Base-by-base conservation (phyloP, 2,113 vertebrate species). In the Camelus dromedarius region DNA sequence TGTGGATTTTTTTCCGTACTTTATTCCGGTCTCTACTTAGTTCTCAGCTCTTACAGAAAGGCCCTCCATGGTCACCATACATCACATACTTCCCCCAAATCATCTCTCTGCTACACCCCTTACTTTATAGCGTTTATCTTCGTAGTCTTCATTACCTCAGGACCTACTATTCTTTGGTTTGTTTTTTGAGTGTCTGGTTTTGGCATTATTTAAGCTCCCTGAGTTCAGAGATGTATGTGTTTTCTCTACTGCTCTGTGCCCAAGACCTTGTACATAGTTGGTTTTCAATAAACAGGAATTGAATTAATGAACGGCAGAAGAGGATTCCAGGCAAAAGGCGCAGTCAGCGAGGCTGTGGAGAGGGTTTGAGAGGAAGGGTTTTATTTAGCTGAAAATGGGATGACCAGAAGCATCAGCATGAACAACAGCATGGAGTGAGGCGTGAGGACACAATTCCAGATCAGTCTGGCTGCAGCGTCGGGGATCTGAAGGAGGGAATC, bases 71-170 rank as follows among this genome's bases (percentile, higher is more conserved):
- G 5, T 4, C 56, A 66, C 66, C 32, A 35, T 16, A 42, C 14
- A 38, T 50, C 64, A 92, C 20, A 60, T 46, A 58, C 19, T 38
- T 67, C 26, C 12, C 24, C 12, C 26, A 69, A 19, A 6, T 70
- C 38, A 69, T 66, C 15, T 81, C 52, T 70, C 62, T 62, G 12
- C n/a, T 8, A 16, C 2, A 20, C 20, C 14, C 13, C 2, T 54
- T 48, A 38, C 16, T 18, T 70, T 24, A 9, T 24, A 10, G 28
- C 89, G 10, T 54, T 67, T 72, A 56, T 30, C 52, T 73, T 73
- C 56, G 42, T 80, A 72, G 20, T 50, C 48, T 84, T 80, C 81
- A 52, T 76, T 26, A 70, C 19, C 93, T 95, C 70, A 92, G 89
- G 38, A 58, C 16, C 50, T 32, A 30, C 5, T 69, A n/a, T n/a